These are phyloP conservation scores for Oceanites oceanicus DNA, from an alignment of 2,113 vertebrate genomes.

Conservation along the genomic window DNA sequence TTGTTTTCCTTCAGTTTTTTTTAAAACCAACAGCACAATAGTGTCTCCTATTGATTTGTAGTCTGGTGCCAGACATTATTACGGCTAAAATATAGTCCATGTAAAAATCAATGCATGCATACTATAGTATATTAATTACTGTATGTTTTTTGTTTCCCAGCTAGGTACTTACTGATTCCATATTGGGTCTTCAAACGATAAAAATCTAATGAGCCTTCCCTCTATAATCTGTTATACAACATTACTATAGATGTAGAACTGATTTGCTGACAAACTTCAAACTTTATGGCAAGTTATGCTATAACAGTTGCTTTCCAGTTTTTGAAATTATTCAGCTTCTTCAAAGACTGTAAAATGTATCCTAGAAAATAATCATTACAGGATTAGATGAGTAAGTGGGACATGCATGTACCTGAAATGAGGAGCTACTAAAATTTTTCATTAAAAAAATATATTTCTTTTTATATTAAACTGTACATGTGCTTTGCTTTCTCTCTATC, in stretches of 20 bases:
- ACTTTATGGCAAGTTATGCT: not conserved
- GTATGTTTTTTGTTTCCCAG: not conserved
- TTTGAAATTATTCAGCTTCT: not conserved
- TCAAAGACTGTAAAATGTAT: not conserved
- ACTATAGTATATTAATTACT: conserved; percentile 43
- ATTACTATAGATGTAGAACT: not conserved
- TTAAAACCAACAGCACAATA: not conserved
- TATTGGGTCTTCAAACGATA: not conserved
- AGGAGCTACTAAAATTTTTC: not conserved
- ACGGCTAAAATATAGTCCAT: conserved; percentile 44
- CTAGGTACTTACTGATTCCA: conserved; percentile 7
- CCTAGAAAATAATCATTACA: not conserved
- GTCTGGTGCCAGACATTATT: conserved; percentile 49
- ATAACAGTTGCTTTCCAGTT: not conserved
- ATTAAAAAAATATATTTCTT: not conserved
- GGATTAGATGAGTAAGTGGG: not conserved
- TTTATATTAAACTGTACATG: not conserved
- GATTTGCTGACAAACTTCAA: not conserved
- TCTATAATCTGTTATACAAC: not conserved
- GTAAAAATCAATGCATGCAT: conserved; percentile 56
- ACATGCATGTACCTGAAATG: not conserved
- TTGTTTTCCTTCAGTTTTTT: not conserved
- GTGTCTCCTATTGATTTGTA: conserved; percentile 48
- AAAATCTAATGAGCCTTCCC: not conserved
- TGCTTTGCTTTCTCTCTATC: not conserved